Percentiles rank a stretch among this genome's conserved stretches.
These are phyloP conservation scores for Zaprionus capensis DNA, from an alignment of 1,140 invertebrate species.

Conservation along the genomic window DNA sequence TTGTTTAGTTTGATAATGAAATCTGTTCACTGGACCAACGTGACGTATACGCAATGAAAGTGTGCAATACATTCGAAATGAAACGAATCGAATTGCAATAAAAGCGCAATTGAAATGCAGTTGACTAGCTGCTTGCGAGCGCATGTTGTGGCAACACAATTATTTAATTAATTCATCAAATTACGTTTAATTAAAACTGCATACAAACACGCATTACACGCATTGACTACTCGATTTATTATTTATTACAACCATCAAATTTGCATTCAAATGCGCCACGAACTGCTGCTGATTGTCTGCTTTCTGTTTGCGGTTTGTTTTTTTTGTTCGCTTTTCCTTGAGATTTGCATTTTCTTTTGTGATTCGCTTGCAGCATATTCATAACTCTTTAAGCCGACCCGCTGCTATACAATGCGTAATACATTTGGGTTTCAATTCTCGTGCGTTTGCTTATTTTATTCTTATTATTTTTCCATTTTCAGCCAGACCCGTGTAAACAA, in stretches of 20 bases:
- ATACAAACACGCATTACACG: constrained; percentile 15
- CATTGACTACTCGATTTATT: not conserved
- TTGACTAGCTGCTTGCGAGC: constrained; percentile 6
- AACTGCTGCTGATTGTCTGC: not conserved
- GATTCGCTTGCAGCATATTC: not conserved
- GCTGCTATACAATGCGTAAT: not conserved
- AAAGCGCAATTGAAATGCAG: constrained; percentile 14
- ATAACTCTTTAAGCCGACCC: constrained; percentile 10
- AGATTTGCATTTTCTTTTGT: constrained; percentile 18
- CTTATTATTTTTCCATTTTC: constrained; percentile 30
- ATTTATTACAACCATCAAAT: not conserved
- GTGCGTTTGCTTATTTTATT: constrained; percentile 13
- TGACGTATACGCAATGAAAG: not conserved
- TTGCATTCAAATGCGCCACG: not conserved
- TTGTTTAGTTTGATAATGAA: constrained; percentile 26
- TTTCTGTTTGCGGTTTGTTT: not conserved
- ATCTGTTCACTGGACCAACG: not conserved
- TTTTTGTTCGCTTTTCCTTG: not conserved
- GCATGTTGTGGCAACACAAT: not conserved
- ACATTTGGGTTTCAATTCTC: constrained; percentile 31
- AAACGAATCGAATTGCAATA: constrained; percentile 1
- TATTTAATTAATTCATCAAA: constrained; percentile 21
- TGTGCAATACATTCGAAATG: not conserved
- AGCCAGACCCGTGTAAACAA: constrained; percentile 22
- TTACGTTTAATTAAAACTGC: constrained; percentile 25